Evolutionary conservation across 2,888 invertebrate genomes (phyloP).

Genomic region (Aelia acuminata): DNA sequence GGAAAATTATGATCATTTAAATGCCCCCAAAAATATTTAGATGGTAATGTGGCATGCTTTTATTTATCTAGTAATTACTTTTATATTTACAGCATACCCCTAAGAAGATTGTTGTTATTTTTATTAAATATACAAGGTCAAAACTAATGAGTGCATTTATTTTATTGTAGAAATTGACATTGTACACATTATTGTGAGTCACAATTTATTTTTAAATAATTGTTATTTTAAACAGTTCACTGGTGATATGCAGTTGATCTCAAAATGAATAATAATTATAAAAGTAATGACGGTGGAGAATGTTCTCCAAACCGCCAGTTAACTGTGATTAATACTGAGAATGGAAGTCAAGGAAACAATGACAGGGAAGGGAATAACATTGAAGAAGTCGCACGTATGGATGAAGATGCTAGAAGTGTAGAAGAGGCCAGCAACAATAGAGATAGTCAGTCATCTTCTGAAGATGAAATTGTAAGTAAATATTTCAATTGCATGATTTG

Average conservation of each 20-base stretch:
- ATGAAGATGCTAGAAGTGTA: not conserved
- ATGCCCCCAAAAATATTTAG: no score
- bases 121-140: not conserved
- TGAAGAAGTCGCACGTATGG: not conserved
- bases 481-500: not conserved
- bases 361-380: not conserved
- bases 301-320: not conserved
- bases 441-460: constrained; percentile 36
- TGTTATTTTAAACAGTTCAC: constrained; percentile 31
- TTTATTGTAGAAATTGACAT: not conserved
- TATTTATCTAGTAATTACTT: not conserved
- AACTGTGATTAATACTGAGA: not conserved
- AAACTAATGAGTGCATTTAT: not conserved
- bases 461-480: constrained; percentile 30
- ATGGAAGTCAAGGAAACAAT: not conserved
- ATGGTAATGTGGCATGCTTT: not conserved
- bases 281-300: constrained; percentile 29
- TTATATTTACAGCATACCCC: not conserved
- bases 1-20: no score
- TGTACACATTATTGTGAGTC: not conserved
- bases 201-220: not conserved
- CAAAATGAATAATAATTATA: constrained; percentile 54
- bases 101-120: not conserved
- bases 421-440: not conserved
- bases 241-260: not conserved